phyloP scores from a whole-genome alignment of 2,888 invertebrate genomes.

The Ectobius pallidus region DNA sequence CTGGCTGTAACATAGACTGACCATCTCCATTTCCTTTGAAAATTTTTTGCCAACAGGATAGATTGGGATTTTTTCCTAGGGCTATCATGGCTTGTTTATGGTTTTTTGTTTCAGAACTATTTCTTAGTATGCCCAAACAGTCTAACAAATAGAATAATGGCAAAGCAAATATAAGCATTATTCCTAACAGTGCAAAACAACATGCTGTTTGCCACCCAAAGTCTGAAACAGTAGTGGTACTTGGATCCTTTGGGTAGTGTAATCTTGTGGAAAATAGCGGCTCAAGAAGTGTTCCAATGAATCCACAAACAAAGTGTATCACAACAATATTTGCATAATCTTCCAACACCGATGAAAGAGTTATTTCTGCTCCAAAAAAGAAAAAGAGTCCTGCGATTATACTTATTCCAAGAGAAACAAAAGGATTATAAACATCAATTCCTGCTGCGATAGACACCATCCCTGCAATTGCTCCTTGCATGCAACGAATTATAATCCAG shows the following conservation, averaged over 20 bases:
- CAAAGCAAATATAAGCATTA: background rate
- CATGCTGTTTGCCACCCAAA: conserved; percentile 19
- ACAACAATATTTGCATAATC: conserved; percentile 12
- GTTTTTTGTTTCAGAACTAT: background rate
- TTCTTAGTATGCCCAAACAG: background rate
- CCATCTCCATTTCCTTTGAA: background rate
- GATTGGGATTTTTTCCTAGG: background rate
- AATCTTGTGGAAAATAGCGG: background rate
- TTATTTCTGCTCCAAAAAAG: background rate
- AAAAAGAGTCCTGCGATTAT: background rate
- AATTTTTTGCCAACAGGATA: background rate
- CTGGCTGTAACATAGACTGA: background rate
- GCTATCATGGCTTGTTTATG: conserved; percentile 25
- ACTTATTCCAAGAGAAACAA: conserved; percentile 45
- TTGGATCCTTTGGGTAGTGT: background rate
- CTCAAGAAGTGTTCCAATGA: background rate
- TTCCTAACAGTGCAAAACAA: background rate
- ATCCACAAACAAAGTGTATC: background rate
- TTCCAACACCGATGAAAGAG: background rate
- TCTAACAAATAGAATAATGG: background rate
- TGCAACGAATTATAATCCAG: conserved; percentile 52
- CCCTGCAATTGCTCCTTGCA: conserved; percentile 53
- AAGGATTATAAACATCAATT: conserved; percentile 50
- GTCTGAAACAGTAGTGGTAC: background rate
- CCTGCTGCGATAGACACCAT: conserved; percentile 51